Evolutionary conservation across 2,113 vertebrate genomes (phyloP), one percentile per base, ranked within the genome.

Genomic region (Pangasianodon hypophthalmus): DNA sequence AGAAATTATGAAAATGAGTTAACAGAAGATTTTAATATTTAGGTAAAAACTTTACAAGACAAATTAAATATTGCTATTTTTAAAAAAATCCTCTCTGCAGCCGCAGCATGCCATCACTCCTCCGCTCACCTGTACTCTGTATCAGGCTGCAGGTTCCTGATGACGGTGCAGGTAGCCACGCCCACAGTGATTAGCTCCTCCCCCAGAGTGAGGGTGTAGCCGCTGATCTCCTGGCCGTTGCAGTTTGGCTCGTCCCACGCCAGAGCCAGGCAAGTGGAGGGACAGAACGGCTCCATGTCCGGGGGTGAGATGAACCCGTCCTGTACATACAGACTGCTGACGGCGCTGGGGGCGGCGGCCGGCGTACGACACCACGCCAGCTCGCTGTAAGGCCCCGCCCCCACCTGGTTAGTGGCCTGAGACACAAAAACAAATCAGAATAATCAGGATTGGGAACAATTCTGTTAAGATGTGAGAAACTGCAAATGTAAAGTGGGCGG

Each of bases 211-310:
- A 99, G 97, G 93, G 96, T 95, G 93, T 99, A 99, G 2, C 97
- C 96, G 0, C 94, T 95, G 92, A 99, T 98, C 92, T 97, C 97
- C 1, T 98, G 97, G 21, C 98, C 98, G 3, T 99, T 99, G 93
- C 93, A 96, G 96, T 96, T 96, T 0, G 98, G 98, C 92, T 98
- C 98, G 10, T 99, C 98, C 98, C 98, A 99, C 95, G 92, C 97
- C 91, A 99, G 95, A 6, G 96, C 94, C 94, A 99, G 97, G 96
- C 98, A 98, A 95, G 96, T 97, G 0, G 97, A 97, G 7, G 97
- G 96, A 0, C 97, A 96, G 82, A 95, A 94, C 0, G 95, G 96
- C 2, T 84, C 93, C 90, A 93, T 88, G 58, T 94, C 96, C 24
- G 91, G n/a, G 14, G 67, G 7, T 26, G 37, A 29, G 85, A 56